Evolutionary conservation across 2,888 invertebrate genomes (phyloP).

Genomic region (Drosophila peninsularis): DNA sequence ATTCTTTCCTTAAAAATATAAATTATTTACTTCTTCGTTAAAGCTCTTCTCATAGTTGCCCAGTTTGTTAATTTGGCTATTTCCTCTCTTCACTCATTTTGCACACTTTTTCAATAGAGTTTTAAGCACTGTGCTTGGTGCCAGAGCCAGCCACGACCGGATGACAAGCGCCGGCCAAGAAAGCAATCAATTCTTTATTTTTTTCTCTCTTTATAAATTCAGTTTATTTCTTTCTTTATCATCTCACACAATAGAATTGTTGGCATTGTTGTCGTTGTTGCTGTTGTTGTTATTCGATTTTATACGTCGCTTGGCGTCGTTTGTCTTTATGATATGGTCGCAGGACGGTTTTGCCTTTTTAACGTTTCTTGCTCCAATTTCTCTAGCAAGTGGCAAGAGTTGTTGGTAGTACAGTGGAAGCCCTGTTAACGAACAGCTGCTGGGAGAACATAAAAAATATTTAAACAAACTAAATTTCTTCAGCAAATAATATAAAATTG

Average conservation of each 20-base stretch:
- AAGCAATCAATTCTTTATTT: conserved; percentile 68
- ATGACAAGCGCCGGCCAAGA: conserved; percentile 64
- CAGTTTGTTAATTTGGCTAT: not conserved
- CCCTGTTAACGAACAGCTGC: not conserved
- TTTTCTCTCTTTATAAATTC: conserved; percentile 56
- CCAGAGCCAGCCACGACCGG: conserved; percentile 23
- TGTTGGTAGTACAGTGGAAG: not conserved
- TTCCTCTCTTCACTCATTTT: conserved; percentile 6
- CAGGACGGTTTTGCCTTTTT: conserved; percentile 37
- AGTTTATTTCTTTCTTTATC: conserved; percentile 43
- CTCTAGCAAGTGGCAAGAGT: conserved; percentile 1
- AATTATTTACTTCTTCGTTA: not conserved
- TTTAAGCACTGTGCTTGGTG: conserved; percentile 44
- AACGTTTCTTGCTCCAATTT: conserved; percentile 35
- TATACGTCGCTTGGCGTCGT: conserved; percentile 20
- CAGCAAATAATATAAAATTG: not conserved
- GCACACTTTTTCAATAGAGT: conserved; percentile 22
- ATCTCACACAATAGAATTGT: conserved; percentile 36
- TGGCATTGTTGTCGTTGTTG: conserved; percentile 30
- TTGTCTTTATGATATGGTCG: conserved; percentile 33
- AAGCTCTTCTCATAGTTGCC: no score
- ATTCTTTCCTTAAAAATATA: not conserved
- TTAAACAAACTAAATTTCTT: not conserved
- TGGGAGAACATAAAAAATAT: not conserved
- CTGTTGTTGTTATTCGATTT: conserved; percentile 41